A percentile compares a stretch with the other conserved stretches of the same genome.
These are phyloP conservation scores for Callospermophilus lateralis DNA, from an alignment of 2,113 vertebrate species.

Conservation along the genomic window DNA sequence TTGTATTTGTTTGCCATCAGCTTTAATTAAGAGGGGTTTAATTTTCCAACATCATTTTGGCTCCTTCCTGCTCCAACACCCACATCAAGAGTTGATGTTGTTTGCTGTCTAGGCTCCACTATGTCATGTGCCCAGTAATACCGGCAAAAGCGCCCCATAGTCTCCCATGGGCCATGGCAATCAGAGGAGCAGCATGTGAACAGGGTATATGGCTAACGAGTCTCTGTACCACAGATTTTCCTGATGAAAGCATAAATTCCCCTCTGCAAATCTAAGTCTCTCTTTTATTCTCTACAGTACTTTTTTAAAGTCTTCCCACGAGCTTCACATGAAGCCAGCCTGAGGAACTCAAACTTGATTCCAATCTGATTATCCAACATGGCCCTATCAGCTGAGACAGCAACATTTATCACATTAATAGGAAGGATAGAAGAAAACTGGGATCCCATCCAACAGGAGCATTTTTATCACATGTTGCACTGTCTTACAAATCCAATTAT, in stretches of 20 bases:
- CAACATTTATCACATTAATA: conserved; percentile 92
- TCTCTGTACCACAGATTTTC: neutral
- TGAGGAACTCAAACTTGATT: conserved; percentile 87
- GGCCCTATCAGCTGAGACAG: conserved; percentile 89
- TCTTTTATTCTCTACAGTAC: conserved; percentile 39
- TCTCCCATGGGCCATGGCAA: rapidly evolving
- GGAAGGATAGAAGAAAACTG: conserved; percentile 89
- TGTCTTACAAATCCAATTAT: conserved; percentile 92
- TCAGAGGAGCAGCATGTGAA: neutral
- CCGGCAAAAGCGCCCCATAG: no score
- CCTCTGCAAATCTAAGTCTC: neutral
- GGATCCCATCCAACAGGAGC: conserved; percentile 88
- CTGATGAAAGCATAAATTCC: neutral
- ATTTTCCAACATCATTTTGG: conserved; percentile 71
- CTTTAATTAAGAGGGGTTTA: conserved; percentile 87
- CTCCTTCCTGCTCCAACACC: conserved; percentile 53
- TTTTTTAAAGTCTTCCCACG: conserved; percentile 38
- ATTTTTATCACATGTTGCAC: conserved; percentile 90
- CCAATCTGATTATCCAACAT: conserved; percentile 90
- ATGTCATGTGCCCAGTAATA: neutral
- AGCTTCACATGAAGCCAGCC: conserved; percentile 76
- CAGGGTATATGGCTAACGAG: neutral
- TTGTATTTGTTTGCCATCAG: conserved; percentile 82
- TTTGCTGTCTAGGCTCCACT: neutral
- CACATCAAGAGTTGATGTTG: neutral